Evolutionary conservation across 2,113 vertebrate genomes (phyloP), one percentile per base, ranked within the genome.

Genomic region (Colinus virginianus): DNA sequence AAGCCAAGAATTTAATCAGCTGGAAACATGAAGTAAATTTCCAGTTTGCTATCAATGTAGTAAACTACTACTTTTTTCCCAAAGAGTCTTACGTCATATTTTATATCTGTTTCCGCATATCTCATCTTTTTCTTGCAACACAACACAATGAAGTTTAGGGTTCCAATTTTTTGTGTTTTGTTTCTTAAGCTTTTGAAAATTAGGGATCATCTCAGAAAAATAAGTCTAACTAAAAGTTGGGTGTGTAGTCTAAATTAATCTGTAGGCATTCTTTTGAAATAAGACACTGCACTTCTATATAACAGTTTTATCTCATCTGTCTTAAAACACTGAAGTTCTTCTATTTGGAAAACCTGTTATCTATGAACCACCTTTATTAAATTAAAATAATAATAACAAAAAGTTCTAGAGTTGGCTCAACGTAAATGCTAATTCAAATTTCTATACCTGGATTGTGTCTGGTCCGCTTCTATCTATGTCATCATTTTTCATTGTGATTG

Each of bases 401-500:
- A 67, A 19, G 2, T 40, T 6, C 1, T 22, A 55, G 61, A 64
- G 13, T 76, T 79, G 79, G 46, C 32, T 72, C 42, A 85, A 93
- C 49, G 62, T 26, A 85, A 87, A 70, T 78, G 56, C 2, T 80
- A 75, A 91, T 85, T 78, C 67, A 67, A 38, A 30, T 70, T 94
- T 78, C 68, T 67, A 93, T 87, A 95, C 15, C 36, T 79, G 45
- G 30, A 21, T 87, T n/a, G 21, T 82, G 59, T 72, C 45, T 90
- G 40, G 59, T 89, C 81, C 94, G 75, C 71, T 22, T 70, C 77
- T 91, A 63, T 38, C 16, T 74, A 45, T 32, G 38, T 42, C 84
- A 94, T 38, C 32, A 88, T 56, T 55, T 90, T 55, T 85, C 21
- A 80, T 90, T 91, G 46, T 94, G 59, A 79, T 79, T 82, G 81